Conservation (phyloP, 2,888 invertebrate species). For the Chaitophorus viminalis region DNA sequence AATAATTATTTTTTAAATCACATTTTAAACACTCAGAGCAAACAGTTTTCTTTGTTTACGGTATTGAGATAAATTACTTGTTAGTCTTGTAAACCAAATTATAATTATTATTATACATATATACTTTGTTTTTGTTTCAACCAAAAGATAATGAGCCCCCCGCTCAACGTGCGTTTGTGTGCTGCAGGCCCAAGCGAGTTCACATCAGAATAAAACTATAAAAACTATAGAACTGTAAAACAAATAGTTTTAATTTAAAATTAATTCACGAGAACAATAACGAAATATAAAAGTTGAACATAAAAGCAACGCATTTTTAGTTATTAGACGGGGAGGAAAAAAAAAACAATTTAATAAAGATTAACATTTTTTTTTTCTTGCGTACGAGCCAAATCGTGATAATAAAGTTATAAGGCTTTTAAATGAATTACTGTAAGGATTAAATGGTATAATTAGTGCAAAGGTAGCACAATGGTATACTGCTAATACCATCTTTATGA, state of each 20-base stretch:
- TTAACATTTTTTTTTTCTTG: not conserved
- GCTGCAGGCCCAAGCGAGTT: not conserved
- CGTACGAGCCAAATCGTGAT: not conserved
- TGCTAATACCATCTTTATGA: not conserved
- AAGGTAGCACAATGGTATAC: not conserved
- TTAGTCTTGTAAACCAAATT: not conserved
- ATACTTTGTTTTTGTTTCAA: not conserved
- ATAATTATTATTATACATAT: not conserved
- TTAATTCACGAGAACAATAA: not conserved
- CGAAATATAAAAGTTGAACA: not conserved
- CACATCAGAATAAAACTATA: not conserved
- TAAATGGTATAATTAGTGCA: not conserved
- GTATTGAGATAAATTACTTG: constrained; percentile 5
- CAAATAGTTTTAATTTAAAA: not conserved
- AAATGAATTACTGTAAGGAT: not conserved
- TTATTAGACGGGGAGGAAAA: not conserved
- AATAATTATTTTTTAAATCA: not conserved
- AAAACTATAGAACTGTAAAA: not conserved
- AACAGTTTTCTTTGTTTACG: not conserved
- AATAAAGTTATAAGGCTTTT: not conserved
- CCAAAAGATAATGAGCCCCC: not conserved
- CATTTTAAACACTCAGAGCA: not conserved
- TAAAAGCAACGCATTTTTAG: not conserved
- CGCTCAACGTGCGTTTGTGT: not conserved
- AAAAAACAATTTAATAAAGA: not conserved